Base-by-base conservation (phyloP, 2,888 invertebrate species). In the Prosapia bicincta region DNA sequence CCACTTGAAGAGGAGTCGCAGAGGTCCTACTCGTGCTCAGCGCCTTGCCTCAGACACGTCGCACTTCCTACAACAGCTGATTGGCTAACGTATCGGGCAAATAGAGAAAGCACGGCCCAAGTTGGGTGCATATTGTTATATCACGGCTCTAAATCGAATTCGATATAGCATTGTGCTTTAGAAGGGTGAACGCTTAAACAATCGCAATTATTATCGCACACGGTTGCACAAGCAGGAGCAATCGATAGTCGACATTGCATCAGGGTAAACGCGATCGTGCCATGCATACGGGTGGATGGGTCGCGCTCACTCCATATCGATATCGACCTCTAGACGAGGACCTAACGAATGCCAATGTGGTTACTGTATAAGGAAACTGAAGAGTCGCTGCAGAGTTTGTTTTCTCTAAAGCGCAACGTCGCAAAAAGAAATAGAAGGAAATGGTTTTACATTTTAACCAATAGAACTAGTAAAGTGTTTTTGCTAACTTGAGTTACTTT, bases 141-240 rank as follows among this genome's bases (percentile, higher is more conserved):
- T 54, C 54, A 54, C 13, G 13, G 54, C 20, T 54, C 1, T 54
- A 54, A 54, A 54, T 54, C 20, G 54, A 54, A 54, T 54, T 54
- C 20, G 54, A 20, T 54, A 54, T 54, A 54, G 54, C 7, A 54
- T 54, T 54, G 54, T 54, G 13, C 20, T 54, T 54, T 54, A 54
- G 54, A 54, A 54, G 54, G 54, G 54, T 54, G n/a, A 54, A 54
- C 54, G 54, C 54, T 54, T 54, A 54, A 54, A 54, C 54, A 54
- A 54, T 54, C 20, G n/a, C 54, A 54, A 54, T 54, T 54, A 54
- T 54, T 54, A 54, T 54, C 20, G 54, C 54, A 54, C 7, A 54
- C 54, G n/a, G 10, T 54, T 54, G 54, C 20, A 20, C 20, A 54
- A 54, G 54, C 3, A 5, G 6, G n/a, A 54, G 54, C 54, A 54